Conservation (phyloP, 1,140 invertebrate genomes). For the Papilio polytes region DNA sequence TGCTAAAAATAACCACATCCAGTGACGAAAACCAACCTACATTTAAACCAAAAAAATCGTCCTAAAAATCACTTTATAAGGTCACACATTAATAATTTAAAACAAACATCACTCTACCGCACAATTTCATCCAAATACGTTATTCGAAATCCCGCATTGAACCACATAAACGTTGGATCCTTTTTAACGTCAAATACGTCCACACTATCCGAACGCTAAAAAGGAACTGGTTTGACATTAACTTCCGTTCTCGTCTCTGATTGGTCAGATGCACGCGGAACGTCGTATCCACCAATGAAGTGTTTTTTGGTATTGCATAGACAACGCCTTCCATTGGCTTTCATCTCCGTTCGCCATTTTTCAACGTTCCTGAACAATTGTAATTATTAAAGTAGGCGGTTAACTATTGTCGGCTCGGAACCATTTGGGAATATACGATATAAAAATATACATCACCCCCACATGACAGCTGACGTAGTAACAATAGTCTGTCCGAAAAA, state of each 20-base stretch:
- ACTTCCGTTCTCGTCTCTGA: constrained; percentile 64
- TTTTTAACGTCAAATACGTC: constrained; percentile 62
- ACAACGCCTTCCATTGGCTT: constrained; percentile 77
- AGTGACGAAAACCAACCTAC: constrained; percentile 73
- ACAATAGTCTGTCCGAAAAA: background rate
- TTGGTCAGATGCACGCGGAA: constrained; percentile 61
- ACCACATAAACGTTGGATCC: constrained; percentile 43
- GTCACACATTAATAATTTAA: constrained; percentile 35
- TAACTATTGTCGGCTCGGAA: constrained; percentile 51
- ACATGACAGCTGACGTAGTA: constrained; percentile 48
- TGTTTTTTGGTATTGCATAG: constrained; percentile 44
- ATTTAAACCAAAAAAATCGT: constrained; percentile 48
- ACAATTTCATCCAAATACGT: constrained; percentile 46
- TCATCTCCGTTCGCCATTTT: constrained; percentile 72
- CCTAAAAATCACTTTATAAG: constrained; percentile 41
- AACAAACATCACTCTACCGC: constrained; percentile 45
- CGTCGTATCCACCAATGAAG: constrained; percentile 60
- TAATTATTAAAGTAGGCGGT: constrained; percentile 74
- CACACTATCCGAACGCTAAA: constrained; percentile 60
- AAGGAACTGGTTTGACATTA: constrained; percentile 78
- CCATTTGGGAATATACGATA: background rate
- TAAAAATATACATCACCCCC: constrained; percentile 46
- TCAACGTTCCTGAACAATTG: constrained; percentile 76
- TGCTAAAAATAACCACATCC: constrained; percentile 76
- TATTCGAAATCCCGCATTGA: constrained; percentile 50